Percentiles rank a stretch among this genome's conserved stretches.
phyloP scores from a whole-genome alignment of 2,888 invertebrate species.

The Camptogramma bilineatum region DNA sequence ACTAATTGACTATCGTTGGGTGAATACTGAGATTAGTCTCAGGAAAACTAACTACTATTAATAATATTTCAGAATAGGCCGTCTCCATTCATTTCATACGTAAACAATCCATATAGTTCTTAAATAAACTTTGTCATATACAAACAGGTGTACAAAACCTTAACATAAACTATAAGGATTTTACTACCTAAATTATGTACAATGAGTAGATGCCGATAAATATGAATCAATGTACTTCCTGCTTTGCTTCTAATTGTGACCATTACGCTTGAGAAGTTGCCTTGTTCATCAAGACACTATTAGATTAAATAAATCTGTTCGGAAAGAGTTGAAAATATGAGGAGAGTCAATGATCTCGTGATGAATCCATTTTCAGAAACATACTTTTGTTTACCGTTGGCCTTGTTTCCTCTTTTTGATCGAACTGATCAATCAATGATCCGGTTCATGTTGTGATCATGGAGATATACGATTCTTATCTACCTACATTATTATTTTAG shows the following conservation, averaged over 20 bases:
- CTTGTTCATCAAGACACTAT: conserved; percentile 11
- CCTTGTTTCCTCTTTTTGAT: neutral
- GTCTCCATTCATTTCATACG: conserved; percentile 56
- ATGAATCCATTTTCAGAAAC: neutral
- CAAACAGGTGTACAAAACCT: conserved; percentile 81
- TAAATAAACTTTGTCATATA: conserved; percentile 83
- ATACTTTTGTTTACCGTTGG: neutral
- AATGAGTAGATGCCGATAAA: conserved; percentile 66
- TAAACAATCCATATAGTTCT: conserved; percentile 69
- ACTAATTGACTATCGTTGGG: conserved; percentile 86
- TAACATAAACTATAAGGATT: conserved; percentile 70
- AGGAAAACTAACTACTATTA: conserved; percentile 70
- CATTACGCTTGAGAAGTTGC: conserved; percentile 42
- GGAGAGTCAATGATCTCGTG: neutral
- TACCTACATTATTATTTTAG: neutral
- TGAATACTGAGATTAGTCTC: conserved; percentile 79
- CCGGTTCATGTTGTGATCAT: neutral
- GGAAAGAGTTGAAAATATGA: conserved; percentile 3
- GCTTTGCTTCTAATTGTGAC: conserved; percentile 45
- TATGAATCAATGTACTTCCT: conserved; percentile 44
- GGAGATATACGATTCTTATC: neutral
- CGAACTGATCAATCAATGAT: neutral
- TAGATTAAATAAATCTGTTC: neutral
- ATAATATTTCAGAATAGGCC: conserved; percentile 68
- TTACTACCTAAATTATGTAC: conserved; percentile 76